Conservation (phyloP, 2,888 invertebrate species). For the Ectemnius continuus region DNA sequence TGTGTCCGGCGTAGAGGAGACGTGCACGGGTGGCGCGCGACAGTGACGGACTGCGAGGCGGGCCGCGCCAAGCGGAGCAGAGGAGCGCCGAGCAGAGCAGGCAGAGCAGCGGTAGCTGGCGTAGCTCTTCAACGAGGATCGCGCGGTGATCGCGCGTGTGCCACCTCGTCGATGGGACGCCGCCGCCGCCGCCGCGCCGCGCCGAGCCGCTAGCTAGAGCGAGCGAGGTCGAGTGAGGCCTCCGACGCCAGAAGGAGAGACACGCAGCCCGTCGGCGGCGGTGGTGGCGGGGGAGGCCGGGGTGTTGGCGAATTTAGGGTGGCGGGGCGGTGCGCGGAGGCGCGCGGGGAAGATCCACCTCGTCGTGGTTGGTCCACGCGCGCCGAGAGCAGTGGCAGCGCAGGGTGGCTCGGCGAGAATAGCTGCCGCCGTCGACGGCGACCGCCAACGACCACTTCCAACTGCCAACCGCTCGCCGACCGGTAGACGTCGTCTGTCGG, state of each 20-base stretch:
- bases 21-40: slow-evolving; percentile 67
- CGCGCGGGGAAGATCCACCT: slow-evolving; percentile 7
- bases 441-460: slow-evolving; percentile 2
- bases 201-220: slow-evolving; percentile 7
- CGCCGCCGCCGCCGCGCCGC: slow-evolving; percentile 40
- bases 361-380: slow-evolving; percentile 10
- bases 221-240: slow-evolving; percentile 41
- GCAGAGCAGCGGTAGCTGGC: slow-evolving; percentile 76
- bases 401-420: slow-evolving; percentile 51
- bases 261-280: not conserved
- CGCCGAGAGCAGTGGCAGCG: slow-evolving; percentile 15
- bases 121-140: slow-evolving; percentile 64
- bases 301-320: slow-evolving; percentile 40
- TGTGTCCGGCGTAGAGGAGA: not conserved
- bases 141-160: slow-evolving; percentile 59
- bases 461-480: slow-evolving; percentile 10
- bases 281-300: not conserved
- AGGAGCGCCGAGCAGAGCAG: slow-evolving; percentile 72
- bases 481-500: slow-evolving; percentile 6
- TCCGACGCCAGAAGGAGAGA: too few relatives aligned
- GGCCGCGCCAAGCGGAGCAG: slow-evolving; percentile 42
- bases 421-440: slow-evolving; percentile 36
- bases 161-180: slow-evolving; percentile 45
- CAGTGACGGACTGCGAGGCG: slow-evolving; percentile 72
- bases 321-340: slow-evolving; percentile 30